Percentiles rank a stretch among this genome's conserved stretches.
Evolutionary conservation across 2,113 vertebrate species (phyloP).

Genomic region (Cavia aperea): DNA sequence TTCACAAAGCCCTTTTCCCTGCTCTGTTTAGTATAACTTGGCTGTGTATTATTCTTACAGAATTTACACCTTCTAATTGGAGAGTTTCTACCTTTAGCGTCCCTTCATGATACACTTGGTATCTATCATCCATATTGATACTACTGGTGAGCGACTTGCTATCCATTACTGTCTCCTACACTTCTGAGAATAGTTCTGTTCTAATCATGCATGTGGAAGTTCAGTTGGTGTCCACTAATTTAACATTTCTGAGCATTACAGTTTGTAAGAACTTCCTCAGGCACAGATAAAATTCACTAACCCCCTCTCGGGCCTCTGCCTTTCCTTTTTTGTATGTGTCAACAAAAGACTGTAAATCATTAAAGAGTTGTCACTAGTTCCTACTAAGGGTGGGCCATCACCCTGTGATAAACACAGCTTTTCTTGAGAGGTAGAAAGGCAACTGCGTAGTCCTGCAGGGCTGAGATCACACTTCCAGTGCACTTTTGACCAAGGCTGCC

Average conservation of each 20-base stretch:
- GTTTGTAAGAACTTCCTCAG: constrained; percentile 20
- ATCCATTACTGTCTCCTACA: background rate
- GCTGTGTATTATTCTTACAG: background rate
- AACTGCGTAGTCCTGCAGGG: background rate
- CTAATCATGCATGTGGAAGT: background rate
- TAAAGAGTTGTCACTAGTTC: background rate
- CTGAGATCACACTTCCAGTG: background rate
- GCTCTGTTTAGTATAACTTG: constrained; percentile 37
- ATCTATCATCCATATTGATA: background rate
- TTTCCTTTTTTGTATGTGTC: background rate
- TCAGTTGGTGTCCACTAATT: constrained; percentile 4
- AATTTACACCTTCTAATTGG: constrained; percentile 18
- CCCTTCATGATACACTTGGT: background rate
- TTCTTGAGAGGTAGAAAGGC: background rate
- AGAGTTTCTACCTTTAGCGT: constrained; percentile 17
- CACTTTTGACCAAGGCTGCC: background rate
- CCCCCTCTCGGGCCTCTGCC: background rate
- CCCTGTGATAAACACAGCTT: background rate
- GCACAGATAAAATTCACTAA: background rate
- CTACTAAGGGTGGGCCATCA: background rate
- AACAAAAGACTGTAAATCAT: background rate
- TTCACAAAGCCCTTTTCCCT: background rate
- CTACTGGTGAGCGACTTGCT: background rate
- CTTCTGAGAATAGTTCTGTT: background rate
- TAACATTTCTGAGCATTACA: background rate